A percentile compares a stretch with the other conserved stretches of the same genome.
Conservation (phyloP, 2,888 invertebrate genomes). For the Tenthredo scrophulariae region DNA sequence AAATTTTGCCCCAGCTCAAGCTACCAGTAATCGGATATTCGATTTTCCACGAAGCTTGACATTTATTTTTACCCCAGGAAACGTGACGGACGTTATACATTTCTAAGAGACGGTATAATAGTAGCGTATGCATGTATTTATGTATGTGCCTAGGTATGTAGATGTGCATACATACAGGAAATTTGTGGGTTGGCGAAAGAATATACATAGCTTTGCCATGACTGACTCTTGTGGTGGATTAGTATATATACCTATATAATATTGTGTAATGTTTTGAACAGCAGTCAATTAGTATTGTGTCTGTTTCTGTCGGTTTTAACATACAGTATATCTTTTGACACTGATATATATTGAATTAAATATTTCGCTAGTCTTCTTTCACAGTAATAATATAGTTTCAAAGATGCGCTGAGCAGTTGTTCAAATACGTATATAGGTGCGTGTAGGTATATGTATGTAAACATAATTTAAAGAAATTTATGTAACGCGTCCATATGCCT, state of each 20-base stretch:
- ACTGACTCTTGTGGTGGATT: not conserved
- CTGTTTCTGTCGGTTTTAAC: not conserved
- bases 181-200: not conserved
- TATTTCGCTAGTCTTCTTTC: not conserved
- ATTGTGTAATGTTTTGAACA: not conserved
- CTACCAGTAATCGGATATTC: constrained; percentile 38
- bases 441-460: not conserved
- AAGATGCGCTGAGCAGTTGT: not conserved
- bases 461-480: constrained; percentile 4
- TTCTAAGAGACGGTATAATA: not conserved
- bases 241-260: not conserved
- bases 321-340: not conserved
- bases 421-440: not conserved
- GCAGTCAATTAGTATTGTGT: not conserved
- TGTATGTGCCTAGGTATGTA: not conserved
- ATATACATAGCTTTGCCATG: not conserved
- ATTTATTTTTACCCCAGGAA: constrained; percentile 37
- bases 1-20: not conserved
- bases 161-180: not conserved
- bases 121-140: not conserved
- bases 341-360: not conserved
- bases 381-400: not conserved
- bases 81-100: constrained; percentile 2
- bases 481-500: constrained; percentile 1
- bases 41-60: constrained; percentile 44